Base-by-base conservation (phyloP, 2,888 invertebrate species). In the Caenorhabditis sinica region DNA sequence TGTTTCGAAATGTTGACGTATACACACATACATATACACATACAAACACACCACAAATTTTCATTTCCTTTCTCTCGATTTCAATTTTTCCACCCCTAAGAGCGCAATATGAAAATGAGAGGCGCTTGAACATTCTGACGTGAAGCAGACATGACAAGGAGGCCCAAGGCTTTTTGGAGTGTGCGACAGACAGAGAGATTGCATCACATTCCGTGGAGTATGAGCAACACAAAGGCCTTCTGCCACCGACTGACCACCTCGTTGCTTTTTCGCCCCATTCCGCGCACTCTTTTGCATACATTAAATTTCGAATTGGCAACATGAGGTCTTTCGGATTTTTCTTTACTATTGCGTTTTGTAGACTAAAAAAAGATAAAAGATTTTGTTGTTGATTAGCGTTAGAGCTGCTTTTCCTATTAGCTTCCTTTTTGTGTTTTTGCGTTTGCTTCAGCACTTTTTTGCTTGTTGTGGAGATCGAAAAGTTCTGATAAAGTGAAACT, bases 151-250 rank as follows among this genome's bases (percentile, higher is more conserved):
- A 60, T 61, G 71, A 65, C 53, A 69, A 56, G 61, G 49, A n/a
- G 30, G 49, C 23, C 60, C 40, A 49, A 17, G 60, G 76, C 60
- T 51, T 77, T 69, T 58, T 36, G 33, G 51, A 36, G 66, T 58
- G 66, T 51, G 51, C 9, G 58, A 63, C 60, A 60, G 72, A 72
- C 49, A 68, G 79, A 79, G 79, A 79, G 79, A 79, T 79, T 79
- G 72, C 79, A 65, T 79, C 79, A 79, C 72, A 79, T 79, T 79
- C 65, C 65, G 72, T 65, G 65, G 51, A 79, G 79, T 45, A 65
- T 72, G 79, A 79, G 79, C 79, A 71, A 79, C 79, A 79, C 79
- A 79, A 79, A 79, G 79, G 20, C 61, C 61, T 45, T 61, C 71
- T 45, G 25, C 28, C 69, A 51, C 9, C 58, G 40, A 51, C 17